phyloP scores from a whole-genome alignment of 2,113 vertebrate genomes.

The Leucoraja erinaceus region DNA sequence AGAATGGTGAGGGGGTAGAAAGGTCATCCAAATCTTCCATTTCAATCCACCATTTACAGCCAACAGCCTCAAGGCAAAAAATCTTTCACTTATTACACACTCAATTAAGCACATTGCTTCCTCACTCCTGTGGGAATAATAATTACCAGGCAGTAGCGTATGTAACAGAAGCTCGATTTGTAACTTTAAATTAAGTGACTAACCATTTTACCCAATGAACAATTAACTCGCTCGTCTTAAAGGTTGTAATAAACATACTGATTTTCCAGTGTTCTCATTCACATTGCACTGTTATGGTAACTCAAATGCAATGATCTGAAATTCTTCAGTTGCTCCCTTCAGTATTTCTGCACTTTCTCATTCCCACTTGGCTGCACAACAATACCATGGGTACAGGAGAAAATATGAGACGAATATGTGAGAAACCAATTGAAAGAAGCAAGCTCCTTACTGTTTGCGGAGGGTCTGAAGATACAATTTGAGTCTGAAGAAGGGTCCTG shows the following conservation, averaged over 20 bases:
- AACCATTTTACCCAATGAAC: not conserved
- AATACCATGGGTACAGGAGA: not conserved
- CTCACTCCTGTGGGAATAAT: constrained; percentile 1
- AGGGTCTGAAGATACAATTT: too few relatives aligned
- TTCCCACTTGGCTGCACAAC: not conserved
- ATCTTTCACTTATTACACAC: constrained; percentile 23
- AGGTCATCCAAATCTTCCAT: not conserved
- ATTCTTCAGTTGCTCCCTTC: not conserved
- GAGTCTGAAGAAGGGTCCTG: too few relatives aligned
- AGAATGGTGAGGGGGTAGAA: not conserved
- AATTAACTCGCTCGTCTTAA: constrained; percentile 23
- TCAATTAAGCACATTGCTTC: constrained; percentile 36
- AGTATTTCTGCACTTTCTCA: not conserved
- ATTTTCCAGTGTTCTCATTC: not conserved
- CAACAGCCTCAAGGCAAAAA: constrained; percentile 6
- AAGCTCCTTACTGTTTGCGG: too few relatives aligned
- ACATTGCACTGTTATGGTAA: not conserved
- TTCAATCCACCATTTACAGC: not conserved
- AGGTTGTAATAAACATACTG: not conserved
- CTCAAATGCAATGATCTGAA: not conserved
- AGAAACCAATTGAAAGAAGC: not conserved
- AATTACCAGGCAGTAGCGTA: constrained; percentile 14
- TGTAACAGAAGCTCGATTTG: not conserved
- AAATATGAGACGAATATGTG: not conserved
- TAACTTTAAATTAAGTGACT: constrained; percentile 18